Base-by-base conservation (phyloP, 2,113 vertebrate genomes). In the Epinephelus fuscoguttatus region DNA sequence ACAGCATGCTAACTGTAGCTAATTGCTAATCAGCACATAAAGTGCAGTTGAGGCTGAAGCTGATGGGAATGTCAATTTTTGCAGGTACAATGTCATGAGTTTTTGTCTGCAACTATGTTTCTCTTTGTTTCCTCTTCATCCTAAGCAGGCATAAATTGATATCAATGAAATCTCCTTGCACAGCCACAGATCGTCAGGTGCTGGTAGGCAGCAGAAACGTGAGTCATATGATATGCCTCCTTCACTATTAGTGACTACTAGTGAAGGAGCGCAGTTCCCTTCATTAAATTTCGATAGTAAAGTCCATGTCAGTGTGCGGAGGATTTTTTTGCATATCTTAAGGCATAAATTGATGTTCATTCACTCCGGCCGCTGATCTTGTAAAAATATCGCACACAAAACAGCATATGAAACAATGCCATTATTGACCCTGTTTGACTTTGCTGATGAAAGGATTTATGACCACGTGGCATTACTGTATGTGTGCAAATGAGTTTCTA, bases 381-480 rank as follows among this genome's bases (percentile, higher is more conserved):
- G 30, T 30, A 27, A 53, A 30, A 21, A 67, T 79, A 69, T 67
- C 45, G 6, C 25, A n/a, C 74, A 71, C 37, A 49, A 62, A 30
- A 52, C 27, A 56, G n/a, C 67, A 45, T 74, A 10, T 66, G 27
- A 63, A 30, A 64, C 47, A 47, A 80, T 70, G 27, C 45, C 45
- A 52, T n/a, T 27, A 62, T 55, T 69, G 52, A 84, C 33, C 33
- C 33, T 37, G 33, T 78, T 53, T 50, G 11, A 53, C 63, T 69
- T 33, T 49, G 25, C 66, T 70, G 55, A 71, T 52, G 72, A 81
- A 68, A 76, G 67, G 75, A 75, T 87, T 67, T 77, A 23, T 37
- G 27, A 6, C 13, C 19, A 7, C 27, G 30, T 19, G 15, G 23
- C 23, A 2, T 25, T 3, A 5, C 25, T 55, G 49, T 33, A n/a